Evolutionary conservation across 2,113 vertebrate genomes (phyloP).

Genomic region (Leptobrachium ailaonicum): DNA sequence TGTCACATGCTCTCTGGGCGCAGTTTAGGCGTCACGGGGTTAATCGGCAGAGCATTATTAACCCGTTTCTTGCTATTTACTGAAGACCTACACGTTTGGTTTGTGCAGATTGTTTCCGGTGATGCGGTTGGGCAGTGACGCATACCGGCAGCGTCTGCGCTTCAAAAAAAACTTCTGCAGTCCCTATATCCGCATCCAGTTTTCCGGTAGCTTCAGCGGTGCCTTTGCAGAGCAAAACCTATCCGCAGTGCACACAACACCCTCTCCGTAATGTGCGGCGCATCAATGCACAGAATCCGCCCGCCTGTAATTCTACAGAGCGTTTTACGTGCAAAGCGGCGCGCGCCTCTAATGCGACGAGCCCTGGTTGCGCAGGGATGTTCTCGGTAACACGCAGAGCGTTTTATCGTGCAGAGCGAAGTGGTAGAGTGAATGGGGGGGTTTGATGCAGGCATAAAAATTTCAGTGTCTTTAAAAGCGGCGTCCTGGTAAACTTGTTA

Average conservation of each 20-base stretch:
- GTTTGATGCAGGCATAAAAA: no score
- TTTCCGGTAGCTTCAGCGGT: background rate
- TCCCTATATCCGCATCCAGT: no score
- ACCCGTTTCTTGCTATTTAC: no score
- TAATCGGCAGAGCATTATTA: no score
- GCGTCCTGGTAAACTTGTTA: no score
- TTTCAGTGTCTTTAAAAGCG: no score
- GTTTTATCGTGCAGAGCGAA: background rate
- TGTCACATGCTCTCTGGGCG: no score
- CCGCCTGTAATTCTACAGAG: conserved; percentile 21
- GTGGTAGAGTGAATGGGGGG: background rate
- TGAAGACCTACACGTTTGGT: no score
- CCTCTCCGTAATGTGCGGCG: conserved; percentile 6
- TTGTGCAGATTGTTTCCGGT: no score
- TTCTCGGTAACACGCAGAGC: background rate
- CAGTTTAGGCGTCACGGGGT: no score
- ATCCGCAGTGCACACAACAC: background rate
- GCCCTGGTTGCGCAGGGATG: background rate
- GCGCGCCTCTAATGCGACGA: background rate
- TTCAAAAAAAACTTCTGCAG: background rate
- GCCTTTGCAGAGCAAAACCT: background rate
- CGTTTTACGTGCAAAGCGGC: background rate
- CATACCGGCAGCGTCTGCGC: no score
- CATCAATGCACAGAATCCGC: conserved; percentile 3
- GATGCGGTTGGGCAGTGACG: no score